Percentiles rank a stretch among this genome's conserved stretches.
Conservation (phyloP, 1,140 invertebrate species). For the Asobara japonica region DNA sequence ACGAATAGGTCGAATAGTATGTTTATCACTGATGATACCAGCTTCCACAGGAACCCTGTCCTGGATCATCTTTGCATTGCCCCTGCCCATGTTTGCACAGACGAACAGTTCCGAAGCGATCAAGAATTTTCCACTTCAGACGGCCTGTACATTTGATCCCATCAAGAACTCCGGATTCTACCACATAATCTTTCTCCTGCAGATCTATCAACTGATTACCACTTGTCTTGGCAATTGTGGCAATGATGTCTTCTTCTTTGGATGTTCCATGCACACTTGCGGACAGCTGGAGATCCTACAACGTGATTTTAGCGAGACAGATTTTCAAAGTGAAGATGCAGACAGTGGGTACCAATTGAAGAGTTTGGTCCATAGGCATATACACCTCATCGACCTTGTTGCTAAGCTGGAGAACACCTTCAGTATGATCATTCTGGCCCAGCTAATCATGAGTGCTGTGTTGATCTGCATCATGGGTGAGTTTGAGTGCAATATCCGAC, state of each 20-base stretch:
- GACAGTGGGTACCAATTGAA: constrained; percentile 2
- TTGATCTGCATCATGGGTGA: constrained; percentile 42
- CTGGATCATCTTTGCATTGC: constrained; percentile 34
- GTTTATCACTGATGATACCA: constrained; percentile 35
- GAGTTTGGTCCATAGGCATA: constrained; percentile 25
- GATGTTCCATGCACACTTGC: constrained; percentile 39
- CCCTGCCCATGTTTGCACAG: constrained; percentile 27
- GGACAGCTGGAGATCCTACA: constrained; percentile 39
- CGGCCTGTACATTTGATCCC: constrained; percentile 33
- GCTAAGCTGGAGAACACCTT: constrained; percentile 34
- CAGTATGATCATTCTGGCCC: constrained; percentile 35
- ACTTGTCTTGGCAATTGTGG: constrained; percentile 39
- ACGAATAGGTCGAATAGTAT: constrained; percentile 31
- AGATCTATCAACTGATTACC: constrained; percentile 33
- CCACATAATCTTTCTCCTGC: constrained; percentile 35
- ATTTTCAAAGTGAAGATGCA: background rate
- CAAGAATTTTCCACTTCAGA: constrained; percentile 38
- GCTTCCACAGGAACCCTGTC: constrained; percentile 34
- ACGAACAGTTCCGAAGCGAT: constrained; percentile 27
- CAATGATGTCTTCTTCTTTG: constrained; percentile 42
- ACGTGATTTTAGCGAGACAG: constrained; percentile 18
- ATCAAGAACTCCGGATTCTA: constrained; percentile 20
- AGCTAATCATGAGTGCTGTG: constrained; percentile 34
- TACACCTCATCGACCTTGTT: constrained; percentile 33
- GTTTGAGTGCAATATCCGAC: background rate